Base-by-base conservation (phyloP, 2,113 vertebrate genomes). In the Lycocorax pyrrhopterus region DNA sequence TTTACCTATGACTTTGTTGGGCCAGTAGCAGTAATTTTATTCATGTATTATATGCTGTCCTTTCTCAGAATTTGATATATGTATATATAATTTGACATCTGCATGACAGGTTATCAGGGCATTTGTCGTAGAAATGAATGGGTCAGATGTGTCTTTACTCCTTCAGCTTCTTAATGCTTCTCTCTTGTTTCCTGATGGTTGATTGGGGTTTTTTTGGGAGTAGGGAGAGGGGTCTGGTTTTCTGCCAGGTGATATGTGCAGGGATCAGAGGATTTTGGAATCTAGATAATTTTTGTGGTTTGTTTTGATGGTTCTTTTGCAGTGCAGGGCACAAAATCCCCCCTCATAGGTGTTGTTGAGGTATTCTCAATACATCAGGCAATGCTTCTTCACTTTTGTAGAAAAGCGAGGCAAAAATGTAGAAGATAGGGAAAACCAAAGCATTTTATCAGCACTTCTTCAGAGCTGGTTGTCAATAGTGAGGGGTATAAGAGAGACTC, bases 141-240 rank as follows among this genome's bases (percentile, higher is more conserved):
- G 9, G 15, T 64, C 46, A 66, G 39, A 73, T 77, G 13, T 47
- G 4, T 83, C 18, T 62, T 35, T 71, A 14, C 43, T 84, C 23
- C 25, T 79, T 87, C 58, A 62, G 21, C 9, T 79, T 35, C 58
- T 68, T 79, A 41, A 51, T 26, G 17, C 17, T 66, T 90, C 14
- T 39, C 9, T 91, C 15, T 72, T 55, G 12, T 52, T 49, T 69
- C 18, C 30, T 76, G 12, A 23, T 51, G 53, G 29, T 53, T 95
- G 53, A 19, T 10, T 44, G 22, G 17, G 4, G 0, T 3, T 33
- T 53, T 74, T 41, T 30, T 13, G 7, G 4, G 6, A 9, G 7
- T 7, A 21, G 14, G 18, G 19, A 53, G 14, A 21, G 16, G 10
- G 7, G 2, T 60, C 37, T 62, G 20, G 6, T 85, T 90, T 77